phyloP scores from a whole-genome alignment of 2,113 vertebrate species.

The Platichthys stellatus region DNA sequence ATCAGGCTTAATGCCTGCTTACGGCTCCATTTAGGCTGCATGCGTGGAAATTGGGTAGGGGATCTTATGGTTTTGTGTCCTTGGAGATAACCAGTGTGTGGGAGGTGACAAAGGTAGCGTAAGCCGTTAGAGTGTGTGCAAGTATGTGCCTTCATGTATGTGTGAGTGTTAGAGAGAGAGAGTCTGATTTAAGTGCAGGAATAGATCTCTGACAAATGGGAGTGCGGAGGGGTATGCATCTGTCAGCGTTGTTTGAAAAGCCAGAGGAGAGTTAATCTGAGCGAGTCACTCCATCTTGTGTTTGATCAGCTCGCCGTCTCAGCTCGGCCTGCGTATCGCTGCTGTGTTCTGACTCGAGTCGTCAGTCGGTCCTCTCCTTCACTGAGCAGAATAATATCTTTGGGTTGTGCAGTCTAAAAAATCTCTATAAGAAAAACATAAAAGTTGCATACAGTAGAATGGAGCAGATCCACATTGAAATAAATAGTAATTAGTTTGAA shows the following conservation, averaged over 20 bases:
- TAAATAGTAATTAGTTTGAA: too few species aligned
- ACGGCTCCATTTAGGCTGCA: slow-evolving; percentile 78
- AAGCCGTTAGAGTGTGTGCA: slow-evolving; percentile 60
- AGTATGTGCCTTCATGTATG: slow-evolving; percentile 2
- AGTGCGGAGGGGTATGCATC: slow-evolving; percentile 74
- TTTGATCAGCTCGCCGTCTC: slow-evolving; percentile 58
- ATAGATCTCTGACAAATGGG: slow-evolving; percentile 77
- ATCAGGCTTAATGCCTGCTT: slow-evolving; percentile 77
- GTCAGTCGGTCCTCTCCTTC: neutral
- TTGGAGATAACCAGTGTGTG: slow-evolving; percentile 81
- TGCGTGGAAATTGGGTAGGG: slow-evolving; percentile 80
- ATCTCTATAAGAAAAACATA: slow-evolving; percentile 12
- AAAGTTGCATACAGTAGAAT: too few species aligned
- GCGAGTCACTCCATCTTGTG: slow-evolving; percentile 68
- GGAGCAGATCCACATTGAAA: too few species aligned
- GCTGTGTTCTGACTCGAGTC: slow-evolving; percentile 14
- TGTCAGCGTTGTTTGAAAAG: slow-evolving; percentile 74
- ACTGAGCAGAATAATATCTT: neutral
- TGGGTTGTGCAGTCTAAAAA: slow-evolving; percentile 12
- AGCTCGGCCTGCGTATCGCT: neutral
- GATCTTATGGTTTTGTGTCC: slow-evolving; percentile 81
- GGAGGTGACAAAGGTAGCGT: slow-evolving; percentile 82
- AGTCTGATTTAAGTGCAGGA: slow-evolving; percentile 75
- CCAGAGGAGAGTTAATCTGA: slow-evolving; percentile 73
- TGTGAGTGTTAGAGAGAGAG: slow-evolving; percentile 27